Conservation (phyloP, 2,797 vertebrate genomes). For the Girardinus metallicus region DNA sequence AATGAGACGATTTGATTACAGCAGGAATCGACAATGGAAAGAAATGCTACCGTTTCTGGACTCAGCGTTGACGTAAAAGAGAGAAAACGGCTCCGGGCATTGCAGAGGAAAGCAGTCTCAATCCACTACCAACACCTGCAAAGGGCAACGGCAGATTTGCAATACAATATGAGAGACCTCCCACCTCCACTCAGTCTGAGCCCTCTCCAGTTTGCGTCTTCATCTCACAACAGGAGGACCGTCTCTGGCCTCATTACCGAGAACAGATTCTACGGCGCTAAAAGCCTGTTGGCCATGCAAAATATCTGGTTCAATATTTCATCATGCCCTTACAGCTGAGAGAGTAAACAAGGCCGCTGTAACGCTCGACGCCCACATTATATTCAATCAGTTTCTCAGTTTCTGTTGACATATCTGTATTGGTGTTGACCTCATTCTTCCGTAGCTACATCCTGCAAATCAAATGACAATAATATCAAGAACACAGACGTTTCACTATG, state of each 20-base stretch:
- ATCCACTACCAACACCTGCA: slow-evolving; percentile 13
- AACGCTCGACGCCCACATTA: slow-evolving; percentile 33
- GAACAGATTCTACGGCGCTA: slow-evolving; percentile 57
- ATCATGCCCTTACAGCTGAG: slow-evolving; percentile 59
- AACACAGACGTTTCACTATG: background rate
- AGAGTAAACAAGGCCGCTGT: slow-evolving; percentile 58
- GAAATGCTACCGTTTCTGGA: slow-evolving; percentile 13
- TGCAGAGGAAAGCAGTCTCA: background rate
- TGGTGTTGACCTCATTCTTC: background rate
- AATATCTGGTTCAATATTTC: slow-evolving; percentile 74
- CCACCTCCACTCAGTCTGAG: background rate
- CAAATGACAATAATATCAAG: background rate
- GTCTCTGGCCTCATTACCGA: slow-evolving; percentile 62
- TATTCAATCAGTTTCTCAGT: slow-evolving; percentile 26
- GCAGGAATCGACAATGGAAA: slow-evolving; percentile 20
- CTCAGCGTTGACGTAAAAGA: background rate
- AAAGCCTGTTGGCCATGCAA: slow-evolving; percentile 70
- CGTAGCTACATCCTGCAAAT: background rate
- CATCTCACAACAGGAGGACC: slow-evolving; percentile 35
- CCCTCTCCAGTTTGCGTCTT: slow-evolving; percentile 37
- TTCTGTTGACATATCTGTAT: slow-evolving; percentile 11
- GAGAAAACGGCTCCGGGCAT: background rate
- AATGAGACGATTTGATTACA: slow-evolving; percentile 36
- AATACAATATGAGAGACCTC: background rate
- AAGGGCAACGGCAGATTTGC: slow-evolving; percentile 5